Percentiles rank a stretch among this genome's conserved stretches.
Conservation (phyloP, 2,113 vertebrate genomes). For the Stomatorhinus ivindoensis region DNA sequence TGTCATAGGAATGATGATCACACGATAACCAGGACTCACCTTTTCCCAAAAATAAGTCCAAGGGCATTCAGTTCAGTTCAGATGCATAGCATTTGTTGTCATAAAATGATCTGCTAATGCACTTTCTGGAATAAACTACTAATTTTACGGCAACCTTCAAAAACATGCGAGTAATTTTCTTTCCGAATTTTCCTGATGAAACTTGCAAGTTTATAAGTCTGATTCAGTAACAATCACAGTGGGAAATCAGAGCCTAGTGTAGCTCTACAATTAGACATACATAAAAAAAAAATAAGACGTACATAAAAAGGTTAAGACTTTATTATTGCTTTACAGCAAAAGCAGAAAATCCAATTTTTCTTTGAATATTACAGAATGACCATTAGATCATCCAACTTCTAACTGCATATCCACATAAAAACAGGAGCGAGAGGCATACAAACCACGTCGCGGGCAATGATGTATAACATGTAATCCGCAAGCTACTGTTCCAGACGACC, state of each 20-base stretch:
- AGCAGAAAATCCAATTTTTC: background rate
- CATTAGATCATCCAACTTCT: background rate
- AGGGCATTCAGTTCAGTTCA: background rate
- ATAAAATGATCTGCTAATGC: background rate
- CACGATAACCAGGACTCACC: background rate
- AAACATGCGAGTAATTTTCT: background rate
- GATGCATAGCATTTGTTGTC: background rate
- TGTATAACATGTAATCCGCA: background rate
- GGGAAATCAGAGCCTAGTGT: background rate
- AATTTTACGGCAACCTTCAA: background rate
- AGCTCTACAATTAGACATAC: background rate
- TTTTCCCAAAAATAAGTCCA: background rate
- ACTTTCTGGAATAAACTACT: background rate
- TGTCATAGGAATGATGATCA: background rate
- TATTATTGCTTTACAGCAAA: background rate
- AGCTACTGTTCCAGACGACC: background rate
- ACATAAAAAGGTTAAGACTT: background rate
- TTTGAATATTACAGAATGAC: background rate
- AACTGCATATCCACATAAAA: background rate
- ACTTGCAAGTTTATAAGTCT: background rate
- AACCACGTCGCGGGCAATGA: background rate
- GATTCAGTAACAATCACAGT: background rate
- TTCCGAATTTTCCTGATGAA: background rate
- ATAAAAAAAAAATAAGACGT: background rate
- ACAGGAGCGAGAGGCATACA: background rate